Evolutionary conservation across 53 echinoderm and acorn worm genomes (phyloP).

Genomic region (Luidia sarsii): DNA sequence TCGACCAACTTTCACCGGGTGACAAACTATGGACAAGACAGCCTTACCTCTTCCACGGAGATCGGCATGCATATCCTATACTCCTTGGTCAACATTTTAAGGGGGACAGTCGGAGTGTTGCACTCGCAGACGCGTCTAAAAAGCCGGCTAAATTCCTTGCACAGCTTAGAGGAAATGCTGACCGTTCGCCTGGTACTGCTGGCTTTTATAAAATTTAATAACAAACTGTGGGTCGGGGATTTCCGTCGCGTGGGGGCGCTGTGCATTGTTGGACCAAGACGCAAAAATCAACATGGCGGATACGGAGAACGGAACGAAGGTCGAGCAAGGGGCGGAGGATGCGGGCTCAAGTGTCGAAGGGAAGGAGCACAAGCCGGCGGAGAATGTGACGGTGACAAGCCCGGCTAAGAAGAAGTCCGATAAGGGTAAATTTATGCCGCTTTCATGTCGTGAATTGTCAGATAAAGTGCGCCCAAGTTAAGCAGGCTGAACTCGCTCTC

Average conservation of each 20-base stretch:
- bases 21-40: too few species aligned
- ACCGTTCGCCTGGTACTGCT: too few species aligned
- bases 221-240: too few species aligned
- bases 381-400: slow-evolving; percentile 25
- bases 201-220: too few species aligned
- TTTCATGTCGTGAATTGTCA: too few species aligned
- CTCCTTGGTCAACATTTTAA: slow-evolving; percentile 97
- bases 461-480: too few species aligned
- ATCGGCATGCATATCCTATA: slow-evolving; percentile 98
- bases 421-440: slow-evolving; percentile 18
- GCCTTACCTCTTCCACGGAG: slow-evolving; percentile 90
- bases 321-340: background rate
- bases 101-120: too few species aligned
- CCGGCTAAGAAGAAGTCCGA: slow-evolving; percentile 40
- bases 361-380: slow-evolving; percentile 2
- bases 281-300: slow-evolving; percentile 10
- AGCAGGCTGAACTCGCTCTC: too few species aligned
- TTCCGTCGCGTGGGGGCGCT: slow-evolving; percentile 1
- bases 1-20: too few species aligned
- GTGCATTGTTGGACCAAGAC: background rate
- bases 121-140: too few species aligned
- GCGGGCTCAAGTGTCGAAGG: background rate
- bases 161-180: background rate
- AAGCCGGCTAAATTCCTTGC: background rate
- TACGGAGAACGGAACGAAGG: slow-evolving; percentile 1